These are phyloP conservation scores for Eurytoma adleriae DNA, from an alignment of 2,888 invertebrate genomes.

Conservation along the genomic window DNA sequence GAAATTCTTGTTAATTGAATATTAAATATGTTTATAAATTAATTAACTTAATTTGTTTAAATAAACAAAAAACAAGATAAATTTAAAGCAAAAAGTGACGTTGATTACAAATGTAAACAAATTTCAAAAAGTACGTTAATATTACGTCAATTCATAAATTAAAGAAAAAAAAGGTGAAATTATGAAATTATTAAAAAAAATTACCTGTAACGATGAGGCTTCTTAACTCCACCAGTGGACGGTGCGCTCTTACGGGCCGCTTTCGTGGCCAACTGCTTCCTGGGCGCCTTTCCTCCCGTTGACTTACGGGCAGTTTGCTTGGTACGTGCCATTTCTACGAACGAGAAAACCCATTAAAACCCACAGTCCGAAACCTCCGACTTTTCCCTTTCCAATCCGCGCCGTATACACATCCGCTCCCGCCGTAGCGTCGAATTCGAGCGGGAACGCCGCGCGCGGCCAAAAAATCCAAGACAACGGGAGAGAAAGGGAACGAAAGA, in stretches of 20 bases:
- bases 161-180: too few species aligned
- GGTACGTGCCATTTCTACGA: conserved; percentile 91
- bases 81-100: too few species aligned
- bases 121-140: too few species aligned
- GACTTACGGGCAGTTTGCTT: conserved; percentile 98
- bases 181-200: neutral
- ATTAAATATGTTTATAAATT: too few species aligned
- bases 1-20: too few species aligned
- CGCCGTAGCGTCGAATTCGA: neutral
- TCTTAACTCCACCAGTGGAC: conserved; percentile 96
- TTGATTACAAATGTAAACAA: too few species aligned
- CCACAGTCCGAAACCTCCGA: neutral
- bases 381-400: neutral
- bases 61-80: too few species aligned
- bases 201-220: conserved; percentile 93
- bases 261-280: conserved; percentile 95
- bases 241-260: conserved; percentile 97
- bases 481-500: too few species aligned
- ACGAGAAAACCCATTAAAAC: neutral
- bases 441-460: neutral
- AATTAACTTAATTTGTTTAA: too few species aligned
- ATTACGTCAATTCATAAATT: too few species aligned
- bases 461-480: neutral
- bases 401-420: neutral
- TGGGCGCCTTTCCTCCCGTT: conserved; percentile 97